Evolutionary conservation across 2,888 invertebrate species (phyloP).

Genomic region (Aphodius sticticus): DNA sequence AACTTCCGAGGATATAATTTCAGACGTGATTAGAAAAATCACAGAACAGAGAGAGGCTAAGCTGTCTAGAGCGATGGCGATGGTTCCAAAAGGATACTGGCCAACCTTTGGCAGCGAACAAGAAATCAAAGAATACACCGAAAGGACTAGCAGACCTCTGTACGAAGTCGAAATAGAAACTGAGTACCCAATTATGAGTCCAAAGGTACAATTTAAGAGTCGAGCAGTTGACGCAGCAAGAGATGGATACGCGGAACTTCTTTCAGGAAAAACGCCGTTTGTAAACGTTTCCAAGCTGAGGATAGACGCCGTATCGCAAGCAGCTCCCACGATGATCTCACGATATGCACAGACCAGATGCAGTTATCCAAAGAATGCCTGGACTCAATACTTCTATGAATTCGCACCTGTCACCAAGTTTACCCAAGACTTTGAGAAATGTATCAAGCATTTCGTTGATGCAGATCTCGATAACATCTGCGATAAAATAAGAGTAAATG

Average conservation of each 20-base stretch:
- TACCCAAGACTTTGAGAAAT: slow-evolving; percentile 50
- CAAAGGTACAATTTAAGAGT: slow-evolving; percentile 61
- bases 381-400: slow-evolving; percentile 71
- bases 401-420: slow-evolving; percentile 40
- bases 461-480: slow-evolving; percentile 47
- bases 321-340: slow-evolving; percentile 58
- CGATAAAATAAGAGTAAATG: slow-evolving; percentile 53
- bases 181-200: slow-evolving; percentile 64
- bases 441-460: slow-evolving; percentile 51
- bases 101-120: slow-evolving; percentile 69
- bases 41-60: slow-evolving; percentile 62
- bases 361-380: slow-evolving; percentile 72
- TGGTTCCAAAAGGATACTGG: slow-evolving; percentile 63
- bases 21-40: slow-evolving; percentile 64
- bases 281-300: slow-evolving; percentile 66
- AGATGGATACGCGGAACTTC: slow-evolving; percentile 76
- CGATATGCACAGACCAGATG: slow-evolving; percentile 72
- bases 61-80: slow-evolving; percentile 41
- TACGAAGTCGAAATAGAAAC: slow-evolving; percentile 74
- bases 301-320: slow-evolving; percentile 68
- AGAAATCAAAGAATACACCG: slow-evolving; percentile 67
- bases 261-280: slow-evolving; percentile 66
- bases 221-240: slow-evolving; percentile 66
- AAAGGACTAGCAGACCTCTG: slow-evolving; percentile 65
- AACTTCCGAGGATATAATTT: slow-evolving; percentile 63